Base-by-base conservation (phyloP, 2,797 vertebrate species). In the Melanotaenia nigrans region DNA sequence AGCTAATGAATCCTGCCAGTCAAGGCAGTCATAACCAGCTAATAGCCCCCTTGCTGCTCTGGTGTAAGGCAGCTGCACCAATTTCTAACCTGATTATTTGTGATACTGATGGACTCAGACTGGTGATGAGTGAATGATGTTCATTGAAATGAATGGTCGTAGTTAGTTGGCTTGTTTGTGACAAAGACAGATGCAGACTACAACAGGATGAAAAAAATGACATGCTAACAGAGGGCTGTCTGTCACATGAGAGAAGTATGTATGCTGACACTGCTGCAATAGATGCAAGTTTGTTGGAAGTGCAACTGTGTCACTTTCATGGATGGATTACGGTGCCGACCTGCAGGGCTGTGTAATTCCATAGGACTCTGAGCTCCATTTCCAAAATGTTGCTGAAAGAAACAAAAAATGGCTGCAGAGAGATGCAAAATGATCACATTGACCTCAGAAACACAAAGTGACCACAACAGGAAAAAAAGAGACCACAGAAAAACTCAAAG, bases 1-100 rank as follows among this genome's bases (percentile, higher is more conserved):
- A 38, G 77, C 81, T 90, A 90, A 91, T 92, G 84, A 92, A 89
- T 89, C 84, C 82, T 75, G 82, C 69, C 77, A 68, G 71, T 85
- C 55, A 20, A 47, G 33, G 72, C 81, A 76, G 73, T 90, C 85
- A 90, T 90, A 90, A 92, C 87, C 86, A 88, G 65, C 83, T 85
- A 88, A 90, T 59, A 58, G 75, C 76, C 77, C 85, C 85, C 75
- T 81, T 61, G 83, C 68, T 84, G 78, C 77, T 65, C 40, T 59
- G 61, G 62, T 74, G 72, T 71, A 56, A 78, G 60, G 57, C 85
- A 76, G 64, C 72, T 45, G 70, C 57, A 60, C 73, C 45, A 54
- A 83, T 82, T 85, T 85, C 73, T 83, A 87, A 89, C 79, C 71
- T 71, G 80, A 88, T 91, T 87, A 85, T 77, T 57, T 70, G 58